Evolutionary conservation across 2,888 invertebrate genomes (phyloP).

Genomic region (Mythimna lalbum): DNA sequence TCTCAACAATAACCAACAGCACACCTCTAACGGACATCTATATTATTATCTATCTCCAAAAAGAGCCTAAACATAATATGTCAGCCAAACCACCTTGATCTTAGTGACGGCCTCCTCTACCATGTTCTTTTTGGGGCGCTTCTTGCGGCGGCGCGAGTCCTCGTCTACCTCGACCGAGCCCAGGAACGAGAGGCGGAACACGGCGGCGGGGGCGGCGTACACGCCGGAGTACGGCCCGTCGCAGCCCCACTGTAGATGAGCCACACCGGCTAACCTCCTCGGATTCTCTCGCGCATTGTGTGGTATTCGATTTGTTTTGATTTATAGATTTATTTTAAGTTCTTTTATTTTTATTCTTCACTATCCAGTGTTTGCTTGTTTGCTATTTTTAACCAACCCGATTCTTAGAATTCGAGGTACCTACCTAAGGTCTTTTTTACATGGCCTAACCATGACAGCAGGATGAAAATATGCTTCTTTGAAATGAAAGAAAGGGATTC

Average conservation of each 20-base stretch:
- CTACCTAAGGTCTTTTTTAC: too few species aligned
- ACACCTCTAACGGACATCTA: neutral
- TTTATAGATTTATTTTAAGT: neutral
- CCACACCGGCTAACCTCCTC: conserved; percentile 83
- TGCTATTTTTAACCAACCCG: neutral
- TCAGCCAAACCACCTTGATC: conserved; percentile 93
- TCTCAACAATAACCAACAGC: conserved; percentile 40
- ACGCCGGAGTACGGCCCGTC: conserved; percentile 88
- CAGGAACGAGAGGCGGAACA: conserved; percentile 95
- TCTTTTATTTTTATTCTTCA: too few species aligned
- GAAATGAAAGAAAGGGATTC: too few species aligned
- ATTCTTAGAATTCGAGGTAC: too few species aligned
- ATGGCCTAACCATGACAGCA: too few species aligned
- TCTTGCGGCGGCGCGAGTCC: conserved; percentile 94
- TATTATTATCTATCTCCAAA: neutral
- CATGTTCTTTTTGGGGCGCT: conserved; percentile 96
- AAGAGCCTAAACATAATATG: conserved; percentile 61
- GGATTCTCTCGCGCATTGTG: conserved; percentile 70
- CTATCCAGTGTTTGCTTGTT: neutral
- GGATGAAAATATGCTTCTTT: too few species aligned
- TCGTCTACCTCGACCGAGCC: conserved; percentile 96
- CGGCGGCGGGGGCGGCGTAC: conserved; percentile 92
- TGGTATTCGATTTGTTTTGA: conserved; percentile 58
- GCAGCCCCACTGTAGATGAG: conserved; percentile 83
- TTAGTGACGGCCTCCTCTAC: conserved; percentile 96